Evolutionary conservation across 1,140 invertebrate genomes (phyloP).

Genomic region (Procambarus clarkii): DNA sequence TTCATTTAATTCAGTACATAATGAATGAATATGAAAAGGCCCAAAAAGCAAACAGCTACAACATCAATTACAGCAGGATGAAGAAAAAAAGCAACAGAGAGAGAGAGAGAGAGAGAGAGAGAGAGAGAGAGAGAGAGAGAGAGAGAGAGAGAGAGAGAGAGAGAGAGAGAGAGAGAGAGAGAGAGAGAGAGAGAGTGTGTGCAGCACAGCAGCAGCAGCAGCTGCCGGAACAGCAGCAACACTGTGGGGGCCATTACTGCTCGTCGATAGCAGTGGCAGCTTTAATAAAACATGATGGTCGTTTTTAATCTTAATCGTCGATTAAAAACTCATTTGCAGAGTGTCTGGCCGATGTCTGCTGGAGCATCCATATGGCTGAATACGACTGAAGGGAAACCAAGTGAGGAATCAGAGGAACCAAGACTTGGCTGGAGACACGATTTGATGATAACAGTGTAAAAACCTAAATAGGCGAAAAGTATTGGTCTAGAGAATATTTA

Average conservation of each 20-base stretch:
- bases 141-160: too few species aligned
- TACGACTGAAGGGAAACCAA: too few species aligned
- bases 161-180: not conserved
- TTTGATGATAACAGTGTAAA: too few species aligned
- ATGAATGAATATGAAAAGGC: constrained; percentile 44
- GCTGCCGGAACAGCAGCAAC: not conserved
- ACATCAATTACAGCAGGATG: not conserved
- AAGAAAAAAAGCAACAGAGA: too few species aligned
- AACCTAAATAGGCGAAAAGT: too few species aligned
- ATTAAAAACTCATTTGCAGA: constrained; percentile 53
- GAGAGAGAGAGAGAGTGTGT: not conserved
- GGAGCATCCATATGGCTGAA: not conserved
- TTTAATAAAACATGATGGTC: constrained; percentile 25
- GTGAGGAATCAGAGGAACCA: too few species aligned
- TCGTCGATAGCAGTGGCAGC: constrained; percentile 14
- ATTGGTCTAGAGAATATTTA: too few species aligned
- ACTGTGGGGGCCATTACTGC: constrained; percentile 2
- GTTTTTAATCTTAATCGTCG: constrained; percentile 43
- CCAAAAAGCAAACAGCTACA: not conserved
- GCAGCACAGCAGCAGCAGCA: not conserved
- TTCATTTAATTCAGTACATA: not conserved
- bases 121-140: too few species aligned
- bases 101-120: too few species aligned
- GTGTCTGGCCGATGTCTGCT: constrained; percentile 26
- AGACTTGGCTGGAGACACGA: too few species aligned